A percentile compares a stretch with the other conserved stretches of the same genome.
These are phyloP conservation scores for Tragopan temminckii DNA, from an alignment of 2,797 vertebrate genomes.

Conservation along the genomic window DNA sequence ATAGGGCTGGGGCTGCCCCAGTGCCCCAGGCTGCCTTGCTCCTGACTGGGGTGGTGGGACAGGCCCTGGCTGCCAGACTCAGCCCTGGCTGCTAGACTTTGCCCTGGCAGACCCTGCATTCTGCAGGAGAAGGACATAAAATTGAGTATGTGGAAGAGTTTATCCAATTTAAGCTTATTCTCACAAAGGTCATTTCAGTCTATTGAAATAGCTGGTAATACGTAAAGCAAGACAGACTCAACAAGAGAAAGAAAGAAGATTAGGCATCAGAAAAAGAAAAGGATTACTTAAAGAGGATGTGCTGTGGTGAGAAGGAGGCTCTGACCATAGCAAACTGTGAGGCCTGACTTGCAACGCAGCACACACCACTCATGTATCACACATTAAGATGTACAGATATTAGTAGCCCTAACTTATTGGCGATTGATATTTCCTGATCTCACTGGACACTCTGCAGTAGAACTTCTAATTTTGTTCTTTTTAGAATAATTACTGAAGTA, in stretches of 20 bases:
- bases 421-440: neutral
- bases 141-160: constrained; percentile 7
- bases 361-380: neutral
- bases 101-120: neutral
- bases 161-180: constrained; percentile 67
- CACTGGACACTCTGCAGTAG: neutral
- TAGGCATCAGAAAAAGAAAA: constrained; percentile 51
- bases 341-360: neutral
- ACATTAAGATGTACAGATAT: neutral
- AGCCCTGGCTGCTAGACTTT: neutral
- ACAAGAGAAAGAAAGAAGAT: constrained; percentile 67
- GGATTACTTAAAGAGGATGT: constrained; percentile 65
- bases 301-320: neutral
- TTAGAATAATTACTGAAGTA: constrained; percentile 52
- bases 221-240: constrained; percentile 35
- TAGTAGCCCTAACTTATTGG: neutral
- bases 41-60: neutral
- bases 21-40: neutral
- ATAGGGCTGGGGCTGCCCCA: neutral
- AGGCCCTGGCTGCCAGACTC: neutral
- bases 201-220: constrained; percentile 43
- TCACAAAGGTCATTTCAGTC: constrained; percentile 55
- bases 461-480: constrained; percentile 33
- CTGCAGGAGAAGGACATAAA: constrained; percentile 5
- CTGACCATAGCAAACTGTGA: neutral